Base-by-base conservation (phyloP, 1,140 invertebrate genomes). In the Druon quercuslanigerum region DNA sequence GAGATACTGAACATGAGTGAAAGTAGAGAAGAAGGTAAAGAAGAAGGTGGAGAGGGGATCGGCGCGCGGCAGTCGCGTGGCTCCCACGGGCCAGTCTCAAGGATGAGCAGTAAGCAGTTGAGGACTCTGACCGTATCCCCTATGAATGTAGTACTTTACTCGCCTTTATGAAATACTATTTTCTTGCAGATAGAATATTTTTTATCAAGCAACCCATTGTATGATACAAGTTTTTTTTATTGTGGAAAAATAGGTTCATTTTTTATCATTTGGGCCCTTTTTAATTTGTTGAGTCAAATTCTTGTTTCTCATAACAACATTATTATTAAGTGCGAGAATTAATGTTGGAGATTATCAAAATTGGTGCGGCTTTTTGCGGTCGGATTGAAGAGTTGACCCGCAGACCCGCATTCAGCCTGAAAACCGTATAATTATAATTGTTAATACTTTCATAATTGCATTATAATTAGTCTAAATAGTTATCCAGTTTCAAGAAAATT, bases 31-130 rank as follows among this genome's bases (percentile, higher is more conserved):
- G n/a, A n/a, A n/a, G n/a, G n/a, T n/a, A n/a, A n/a, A n/a, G 20
- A 25, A 25, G 20, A 25, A 3, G 20, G 20, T 3, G 1, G 20
- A 16, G 60, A 12, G 57, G 57, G 60, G 60, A n/a, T 40, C n/a
- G 33, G 60, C 60, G 60, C 60, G 60, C 60, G 60, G 60, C 60
- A 66, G 60, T 66, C 60, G 60, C 60, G 60, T 66, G 60, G 60
- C 60, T 66, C 33, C 60, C 60, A 66, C 60, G 60, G 60, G 60
- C 33, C 33, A 66, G 60, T 40, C 60, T 66, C 60, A 66, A 66
- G 60, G 60, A 66, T 66, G 60, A 66, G 57, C 25, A 16, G 40
- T 33, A 40, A 40, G 60, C 20, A 33, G 20, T n/a, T 33, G 40
- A 40, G 33, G 11, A 66, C 60, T 66, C 57, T 66, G 60, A 66